Evolutionary conservation across 2,888 invertebrate species (phyloP), one percentile per base, ranked within the genome.

Genomic region (Scaptomyza tumidula): DNA sequence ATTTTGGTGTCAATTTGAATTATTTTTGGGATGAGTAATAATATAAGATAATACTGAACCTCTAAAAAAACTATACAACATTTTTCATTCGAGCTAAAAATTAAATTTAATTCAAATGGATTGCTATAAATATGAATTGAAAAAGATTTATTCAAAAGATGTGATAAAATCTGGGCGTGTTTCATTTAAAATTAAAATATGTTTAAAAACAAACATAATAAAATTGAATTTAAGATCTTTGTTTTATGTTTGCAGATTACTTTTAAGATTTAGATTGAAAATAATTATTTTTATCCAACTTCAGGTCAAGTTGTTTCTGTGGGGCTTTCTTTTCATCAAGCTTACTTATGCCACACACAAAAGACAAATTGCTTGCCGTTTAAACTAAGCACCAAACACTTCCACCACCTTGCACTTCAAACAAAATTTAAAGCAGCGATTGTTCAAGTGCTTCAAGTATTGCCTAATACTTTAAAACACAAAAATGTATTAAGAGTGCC

Each of bases 401-500:
- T 33, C n/a, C 44, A 44, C 7, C 27, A 14, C 24, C 6, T 37
- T 52, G 13, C 13, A 24, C 37, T 52, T 16, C 31, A 31, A 3
- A 19, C 33, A 2, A 48, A 43, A 35, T 48, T 29, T 35, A 49
- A 49, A 41, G 39, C 39, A 16, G 39, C 16, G 49, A 49, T 33
- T 43, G 3, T 4, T 24, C 16, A 43, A 39, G 52, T 24, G 19
- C 10, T 13, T 46, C 14, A n/a, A 63, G 64, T 63, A 44, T 52
- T 63, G 44, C 50, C 45, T 24, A 63, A 64, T 39, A 10, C 31
- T 27, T 16, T 14, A 39, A 39, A 35, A 35, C 1, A n/a, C n/a
- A 37, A 1, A 33, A 14, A n/a, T 46, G 33, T 35, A 35, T 54
- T 41, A 43, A 19, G 41, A 65, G 48, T 64, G 52, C 29, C 19